Evolutionary conservation across 2,797 vertebrate species (phyloP), one percentile per base, ranked within the genome.

Genomic region (Chaetophractus vellerosus): DNA sequence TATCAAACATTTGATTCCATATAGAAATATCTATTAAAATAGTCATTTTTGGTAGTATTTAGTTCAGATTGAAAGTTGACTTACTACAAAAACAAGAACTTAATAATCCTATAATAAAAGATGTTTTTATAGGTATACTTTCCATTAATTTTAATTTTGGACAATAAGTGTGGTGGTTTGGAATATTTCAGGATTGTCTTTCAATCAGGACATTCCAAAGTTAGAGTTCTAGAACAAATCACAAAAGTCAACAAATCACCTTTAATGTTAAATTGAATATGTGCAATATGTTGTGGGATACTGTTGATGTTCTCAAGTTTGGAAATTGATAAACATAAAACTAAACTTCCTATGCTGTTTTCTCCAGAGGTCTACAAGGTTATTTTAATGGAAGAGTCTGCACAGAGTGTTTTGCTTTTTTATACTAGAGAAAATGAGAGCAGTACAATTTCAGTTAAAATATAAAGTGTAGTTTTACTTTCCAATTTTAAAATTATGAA

Each of bases 401-500:
- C 38, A 93, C 28, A 93, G n/a, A 93, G 45, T 97, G 66, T 84
- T 94, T 93, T 96, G 18, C 33, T 90, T 76, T 90, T 94, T 96
- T 79, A 92, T 94, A 50, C 14, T 87, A 59, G 66, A 89, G 41
- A 91, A 88, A 88, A 78, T 48, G 61, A 91, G 26, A 90, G 28
- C 31, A 86, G 38, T 83, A 48, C 24, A 92, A 11, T 92, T 95
- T 96, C 59, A 86, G 11, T 92, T 91, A 96, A 96, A 94, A 88
- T 79, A 80, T 26, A 85, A 95, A 85, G 16, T 95, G 36, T 80
- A 66, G 89, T 90, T 96, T 95, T 88, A 72, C 89, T 93, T 96
- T 91, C n/a, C 45, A 88, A 55, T 52, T 91, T 94, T 80, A 83
- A 93, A 94, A 91, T 95, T 92, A 91, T 88, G 71, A 91, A 87